Base-by-base conservation (phyloP, 2,113 vertebrate species). In the Phalacrocorax carbo region DNA sequence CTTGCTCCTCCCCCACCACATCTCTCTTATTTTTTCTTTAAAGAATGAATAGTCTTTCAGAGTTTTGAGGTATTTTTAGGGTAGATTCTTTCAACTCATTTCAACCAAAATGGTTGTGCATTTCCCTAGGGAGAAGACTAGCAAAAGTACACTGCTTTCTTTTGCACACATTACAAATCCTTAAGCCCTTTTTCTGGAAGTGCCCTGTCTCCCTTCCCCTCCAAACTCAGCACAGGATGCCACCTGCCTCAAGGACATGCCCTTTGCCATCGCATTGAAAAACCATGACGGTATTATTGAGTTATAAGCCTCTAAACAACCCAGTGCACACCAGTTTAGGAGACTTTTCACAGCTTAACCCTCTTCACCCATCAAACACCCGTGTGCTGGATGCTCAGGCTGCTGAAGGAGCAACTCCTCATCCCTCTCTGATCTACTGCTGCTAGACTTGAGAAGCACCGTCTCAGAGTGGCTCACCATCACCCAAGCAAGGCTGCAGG, bases 231-330 rank as follows among this genome's bases (percentile, higher is more conserved):
- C 17, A 26, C 20, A 14, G 29, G 36, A 26, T 40, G n/a, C 10
- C 36, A 19, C 61, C 34, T 40, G 42, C 27, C 32, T 62, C 54
- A 62, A 55, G 61, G n/a, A 61, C 48, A 14, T 22, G 10, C 25
- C 34, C 25, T 40, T 55, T 62, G n/a, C 40, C 30, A 42, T 4
- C 2, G 0, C 14, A 23, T 26, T 4, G 32, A 40, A 46, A 60
- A 84, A 11, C 5, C 27, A 60, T 3, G 0, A 2, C 19, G 19
- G 15, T 10, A 20, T 23, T 38, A 27, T 5, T 4, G 5, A 73
- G 54, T 38, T 66, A 18, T 25, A 71, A 81, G 11, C 27, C 18
- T 68, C 48, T 42, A 23, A 66, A 89, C 71, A 64, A 11, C 23
- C 20, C 48, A 76, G 30, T 5, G 25, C 36, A 75, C 32, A 40